Conservation (phyloP, 1,140 invertebrate species). For the Drosophila leontia region DNA sequence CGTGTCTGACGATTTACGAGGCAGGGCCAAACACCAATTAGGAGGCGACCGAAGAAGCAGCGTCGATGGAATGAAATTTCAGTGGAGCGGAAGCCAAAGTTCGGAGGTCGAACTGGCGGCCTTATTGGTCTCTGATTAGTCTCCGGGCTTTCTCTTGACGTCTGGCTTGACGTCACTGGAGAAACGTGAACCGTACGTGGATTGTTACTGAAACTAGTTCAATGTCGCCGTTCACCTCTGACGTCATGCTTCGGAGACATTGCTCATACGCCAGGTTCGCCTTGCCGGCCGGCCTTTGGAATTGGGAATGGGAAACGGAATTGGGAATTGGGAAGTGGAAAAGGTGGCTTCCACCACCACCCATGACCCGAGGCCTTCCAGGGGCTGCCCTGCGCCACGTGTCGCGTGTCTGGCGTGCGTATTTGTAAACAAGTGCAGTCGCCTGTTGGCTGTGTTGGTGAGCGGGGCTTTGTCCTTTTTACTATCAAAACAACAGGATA, state of each 20-base stretch:
- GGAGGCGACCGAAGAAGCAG: not conserved
- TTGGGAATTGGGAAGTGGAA: not conserved
- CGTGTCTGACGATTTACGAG: conserved; percentile 35
- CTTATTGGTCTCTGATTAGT: conserved; percentile 20
- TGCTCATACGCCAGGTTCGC: conserved; percentile 22
- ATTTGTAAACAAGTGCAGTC: conserved; percentile 69
- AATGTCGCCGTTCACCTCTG: conserved; percentile 58
- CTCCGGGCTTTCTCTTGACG: conserved; percentile 4
- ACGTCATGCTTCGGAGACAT: conserved; percentile 52
- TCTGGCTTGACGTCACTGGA: conserved; percentile 46
- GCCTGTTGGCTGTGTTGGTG: conserved; percentile 33
- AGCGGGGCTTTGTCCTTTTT: conserved; percentile 40
- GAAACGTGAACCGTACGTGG: conserved; percentile 18
- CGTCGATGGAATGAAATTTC: conserved; percentile 7
- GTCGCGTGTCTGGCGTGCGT: conserved; percentile 41
- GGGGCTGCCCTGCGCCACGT: conserved; percentile 51
- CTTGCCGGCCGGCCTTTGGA: conserved; percentile 58
- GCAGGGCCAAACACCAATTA: conserved; percentile 27
- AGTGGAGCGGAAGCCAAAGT: conserved; percentile 48
- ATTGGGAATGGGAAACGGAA: not conserved
- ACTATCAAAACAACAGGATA: conserved; percentile 72
- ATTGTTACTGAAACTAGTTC: conserved; percentile 59
- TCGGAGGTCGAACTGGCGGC: conserved; percentile 29
- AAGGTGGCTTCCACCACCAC: conserved; percentile 9
- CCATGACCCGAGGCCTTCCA: conserved; percentile 32